A percentile compares a stretch with the other conserved stretches of the same genome.
These are phyloP conservation scores for Punctoribates punctum DNA, from an alignment of 2,888 invertebrate genomes.

Conservation along the genomic window DNA sequence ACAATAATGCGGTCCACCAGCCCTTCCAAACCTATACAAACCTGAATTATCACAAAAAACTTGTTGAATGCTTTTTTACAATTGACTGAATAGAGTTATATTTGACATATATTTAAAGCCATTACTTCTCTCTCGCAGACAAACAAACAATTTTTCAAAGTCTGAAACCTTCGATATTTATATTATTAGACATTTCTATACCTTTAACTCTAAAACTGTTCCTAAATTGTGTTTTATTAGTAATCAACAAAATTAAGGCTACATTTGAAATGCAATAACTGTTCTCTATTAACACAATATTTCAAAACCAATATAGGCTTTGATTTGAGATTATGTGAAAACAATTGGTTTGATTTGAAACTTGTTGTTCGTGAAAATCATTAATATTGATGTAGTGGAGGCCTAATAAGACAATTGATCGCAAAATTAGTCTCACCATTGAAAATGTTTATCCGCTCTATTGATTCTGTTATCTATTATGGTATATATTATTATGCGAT, in stretches of 20 bases:
- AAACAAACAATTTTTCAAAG: not conserved
- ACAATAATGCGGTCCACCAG: conserved; percentile 1
- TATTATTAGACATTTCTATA: not conserved
- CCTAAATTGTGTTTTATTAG: no score
- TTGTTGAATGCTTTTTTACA: not conserved
- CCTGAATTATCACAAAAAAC: conserved; percentile 15
- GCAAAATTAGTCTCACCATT: no score
- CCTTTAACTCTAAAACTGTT: not conserved
- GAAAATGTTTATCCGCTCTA: not conserved
- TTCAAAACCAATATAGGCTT: no score
- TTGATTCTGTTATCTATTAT: not conserved
- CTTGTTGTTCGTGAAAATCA: not conserved
- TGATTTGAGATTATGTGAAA: no score
- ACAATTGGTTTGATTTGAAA: no score
- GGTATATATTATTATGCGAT: not conserved
- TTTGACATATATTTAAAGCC: not conserved
- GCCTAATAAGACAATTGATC: not conserved
- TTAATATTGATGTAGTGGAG: not conserved
- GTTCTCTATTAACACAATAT: no score
- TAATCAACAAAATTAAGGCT: no score
- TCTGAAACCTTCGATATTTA: not conserved
- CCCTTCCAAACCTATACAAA: conserved; percentile 20
- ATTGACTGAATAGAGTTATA: not conserved
- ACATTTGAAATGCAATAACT: no score
- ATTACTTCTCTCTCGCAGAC: not conserved